Base-by-base conservation (phyloP, 2,113 vertebrate genomes). In the Paramormyrops kingsleyae region DNA sequence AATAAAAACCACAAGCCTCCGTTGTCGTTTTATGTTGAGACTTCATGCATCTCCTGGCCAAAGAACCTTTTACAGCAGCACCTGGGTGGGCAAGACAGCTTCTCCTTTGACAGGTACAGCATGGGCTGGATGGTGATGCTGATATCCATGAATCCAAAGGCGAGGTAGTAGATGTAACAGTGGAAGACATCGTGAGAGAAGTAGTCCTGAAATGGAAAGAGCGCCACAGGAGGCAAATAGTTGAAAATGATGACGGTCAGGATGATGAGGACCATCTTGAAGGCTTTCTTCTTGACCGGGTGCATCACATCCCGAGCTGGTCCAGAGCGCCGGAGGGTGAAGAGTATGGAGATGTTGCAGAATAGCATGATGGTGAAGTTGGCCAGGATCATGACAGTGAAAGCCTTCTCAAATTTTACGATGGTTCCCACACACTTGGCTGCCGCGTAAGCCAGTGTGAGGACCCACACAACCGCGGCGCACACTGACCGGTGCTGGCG, bases 101-200 rank as follows among this genome's bases (percentile, higher is more conserved):
- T 94, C 44, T 93, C 94, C 77, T 93, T 95, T 10, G 94, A 95
- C 88, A 96, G 92, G 87, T 96, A 96, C 24, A 96, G 94, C 91
- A 95, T 39, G 0, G 96, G 95, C 89, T 96, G 95, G 56, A 96
- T 95, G 94, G 93, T 96, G 94, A 95, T 96, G 91, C 96, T 96
- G 88, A 96, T 93, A 94, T 96, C 94, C 95, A 96, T 95, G 90
- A 96, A 90, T 24, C 95, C 94, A 1, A 96, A 96, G 0, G 94
- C 94, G 0, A 95, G 0, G 2, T 95, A 95, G 88, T 95, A 88
- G 77, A 96, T 93, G 52, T 95, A 96, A 89, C 95, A 96, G 0
- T 0, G 50, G 87, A 95, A 96, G 77, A 96, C 94, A 0, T 94
- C 90, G 0, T 50, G 27, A 7, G 94, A 91, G 89, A 95, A 96